Conservation (phyloP, 2,888 invertebrate species). For the Philereme transversata region DNA sequence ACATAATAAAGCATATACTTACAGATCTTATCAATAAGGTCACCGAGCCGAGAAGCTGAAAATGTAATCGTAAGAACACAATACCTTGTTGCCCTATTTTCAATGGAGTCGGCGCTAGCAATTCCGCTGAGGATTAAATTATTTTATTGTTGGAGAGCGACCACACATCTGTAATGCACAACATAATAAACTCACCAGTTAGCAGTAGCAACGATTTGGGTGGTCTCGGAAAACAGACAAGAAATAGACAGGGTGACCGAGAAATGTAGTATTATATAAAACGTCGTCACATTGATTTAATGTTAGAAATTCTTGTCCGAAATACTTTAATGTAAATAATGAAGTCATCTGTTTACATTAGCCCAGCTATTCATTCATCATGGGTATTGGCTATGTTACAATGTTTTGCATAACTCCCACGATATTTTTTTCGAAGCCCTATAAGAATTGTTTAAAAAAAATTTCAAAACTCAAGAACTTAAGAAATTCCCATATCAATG, state of each 20-base stretch:
- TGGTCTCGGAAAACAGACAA: slow-evolving; percentile 30
- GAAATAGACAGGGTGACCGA: slow-evolving; percentile 21
- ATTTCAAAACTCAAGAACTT: too few relatives aligned
- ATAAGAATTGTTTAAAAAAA: too few relatives aligned
- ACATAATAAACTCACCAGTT: slow-evolving; percentile 25
- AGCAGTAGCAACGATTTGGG: slow-evolving; percentile 29
- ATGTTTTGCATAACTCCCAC: background rate
- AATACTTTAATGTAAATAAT: slow-evolving; percentile 19
- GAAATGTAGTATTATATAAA: slow-evolving; percentile 11
- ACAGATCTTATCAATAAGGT: slow-evolving; percentile 35
- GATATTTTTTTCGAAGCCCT: background rate
- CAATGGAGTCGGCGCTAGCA: slow-evolving; percentile 44
- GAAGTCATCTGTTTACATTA: slow-evolving; percentile 22
- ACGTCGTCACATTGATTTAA: slow-evolving; percentile 21
- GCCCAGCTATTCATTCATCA: slow-evolving; percentile 19
- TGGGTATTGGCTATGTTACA: slow-evolving; percentile 2
- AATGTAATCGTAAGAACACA: slow-evolving; percentile 22
- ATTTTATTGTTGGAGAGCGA: slow-evolving; percentile 39
- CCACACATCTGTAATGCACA: slow-evolving; percentile 30
- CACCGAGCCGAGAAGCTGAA: slow-evolving; percentile 19
- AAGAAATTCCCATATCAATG: too few relatives aligned
- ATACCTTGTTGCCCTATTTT: slow-evolving; percentile 39
- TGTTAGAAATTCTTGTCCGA: slow-evolving; percentile 15
- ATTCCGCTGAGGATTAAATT: slow-evolving; percentile 40
- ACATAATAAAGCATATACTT: slow-evolving; percentile 28